Evolutionary conservation across 92 coral and sea anemone genomes (phyloP).

Genomic region (Porites cylindrica): DNA sequence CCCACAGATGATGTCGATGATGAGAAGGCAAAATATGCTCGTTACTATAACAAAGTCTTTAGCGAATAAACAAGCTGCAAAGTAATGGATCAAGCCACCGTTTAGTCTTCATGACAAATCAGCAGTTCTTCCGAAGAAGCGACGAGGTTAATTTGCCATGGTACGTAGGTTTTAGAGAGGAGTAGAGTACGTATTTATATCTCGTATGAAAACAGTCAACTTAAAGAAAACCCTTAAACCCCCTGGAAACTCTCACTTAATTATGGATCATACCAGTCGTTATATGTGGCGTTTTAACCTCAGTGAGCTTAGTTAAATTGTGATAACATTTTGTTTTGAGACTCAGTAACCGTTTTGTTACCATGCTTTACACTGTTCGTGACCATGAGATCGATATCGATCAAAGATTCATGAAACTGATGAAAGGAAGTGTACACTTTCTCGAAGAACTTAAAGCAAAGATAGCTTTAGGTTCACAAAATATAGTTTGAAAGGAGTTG

Average conservation of each 20-base stretch:
- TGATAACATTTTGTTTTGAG: neutral
- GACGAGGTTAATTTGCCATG: neutral
- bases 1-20: neutral
- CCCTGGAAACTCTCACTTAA: neutral
- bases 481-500: neutral
- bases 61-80: neutral
- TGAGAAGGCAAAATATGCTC: neutral
- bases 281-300: neutral
- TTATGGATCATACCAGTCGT: slow-evolving; percentile 1
- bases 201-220: neutral
- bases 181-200: slow-evolving; percentile 7
- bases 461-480: neutral
- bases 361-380: no score
- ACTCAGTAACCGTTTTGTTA: neutral
- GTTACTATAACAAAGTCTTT: neutral
- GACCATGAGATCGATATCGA: no score
- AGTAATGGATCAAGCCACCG: no score
- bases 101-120: neutral
- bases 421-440: neutral
- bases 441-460: neutral
- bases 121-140: neutral
- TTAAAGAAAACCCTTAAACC: neutral
- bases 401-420: neutral
- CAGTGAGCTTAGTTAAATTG: neutral
- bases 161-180: neutral